phyloP scores from a whole-genome alignment of 2,113 vertebrate species.

The Falcunculus frontatus region DNA sequence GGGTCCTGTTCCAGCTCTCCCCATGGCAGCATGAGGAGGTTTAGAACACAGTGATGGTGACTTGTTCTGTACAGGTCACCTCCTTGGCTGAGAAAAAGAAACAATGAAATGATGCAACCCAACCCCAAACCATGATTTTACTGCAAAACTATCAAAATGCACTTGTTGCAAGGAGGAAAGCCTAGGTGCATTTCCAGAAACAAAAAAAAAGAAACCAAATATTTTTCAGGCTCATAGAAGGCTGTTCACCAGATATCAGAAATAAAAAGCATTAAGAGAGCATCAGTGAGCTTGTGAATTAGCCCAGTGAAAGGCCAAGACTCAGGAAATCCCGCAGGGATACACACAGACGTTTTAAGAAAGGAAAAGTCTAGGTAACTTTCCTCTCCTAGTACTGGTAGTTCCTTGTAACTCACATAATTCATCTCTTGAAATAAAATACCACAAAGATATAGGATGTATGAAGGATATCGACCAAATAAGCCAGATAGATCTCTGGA shows the following conservation, averaged over 20 bases:
- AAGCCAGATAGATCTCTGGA: not conserved
- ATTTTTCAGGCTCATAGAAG: not conserved
- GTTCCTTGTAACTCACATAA: not conserved
- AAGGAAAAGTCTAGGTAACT: not conserved
- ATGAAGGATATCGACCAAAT: not conserved
- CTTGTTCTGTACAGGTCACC: not conserved
- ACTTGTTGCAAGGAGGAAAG: not conserved
- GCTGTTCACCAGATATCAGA: not conserved
- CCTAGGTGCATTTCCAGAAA: not conserved
- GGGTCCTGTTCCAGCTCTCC: not conserved
- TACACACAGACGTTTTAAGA: not conserved
- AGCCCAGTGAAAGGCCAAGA: not conserved
- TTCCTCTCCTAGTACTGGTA: not conserved
- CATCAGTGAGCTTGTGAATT: not conserved
- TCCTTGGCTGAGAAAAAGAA: not conserved
- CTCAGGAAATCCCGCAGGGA: not conserved
- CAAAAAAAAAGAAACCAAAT: not conserved
- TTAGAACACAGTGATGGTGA: not conserved
- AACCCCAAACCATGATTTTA: not conserved
- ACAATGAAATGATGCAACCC: not conserved
- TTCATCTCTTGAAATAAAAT: not conserved
- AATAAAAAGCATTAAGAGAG: not conserved
- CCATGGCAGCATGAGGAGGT: fast-evolving
- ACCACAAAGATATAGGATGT: not conserved
- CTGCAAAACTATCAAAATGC: not conserved